A percentile compares a stretch with the other conserved stretches of the same genome.
Evolutionary conservation across 2,113 vertebrate genomes (phyloP).

Genomic region (Platycercus adscitus): DNA sequence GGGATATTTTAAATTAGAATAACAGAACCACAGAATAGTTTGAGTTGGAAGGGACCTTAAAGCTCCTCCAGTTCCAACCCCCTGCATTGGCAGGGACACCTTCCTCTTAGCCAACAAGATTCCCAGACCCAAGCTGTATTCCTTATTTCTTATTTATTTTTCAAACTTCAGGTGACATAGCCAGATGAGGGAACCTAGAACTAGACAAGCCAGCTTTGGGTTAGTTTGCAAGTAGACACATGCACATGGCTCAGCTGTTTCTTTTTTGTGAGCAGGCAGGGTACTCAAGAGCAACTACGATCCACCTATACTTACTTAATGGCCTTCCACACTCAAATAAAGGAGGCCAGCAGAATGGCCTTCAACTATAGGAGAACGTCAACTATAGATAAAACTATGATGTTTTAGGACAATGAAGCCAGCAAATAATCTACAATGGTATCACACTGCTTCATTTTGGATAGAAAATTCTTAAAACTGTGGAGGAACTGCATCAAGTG

Average conservation of each 20-base stretch:
- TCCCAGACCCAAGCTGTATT: not conserved
- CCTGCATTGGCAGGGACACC: no score
- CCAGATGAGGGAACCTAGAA: not conserved
- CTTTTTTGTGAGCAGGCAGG: not conserved
- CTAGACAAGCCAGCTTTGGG: not conserved
- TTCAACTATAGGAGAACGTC: not conserved
- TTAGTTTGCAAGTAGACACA: conserved; percentile 10
- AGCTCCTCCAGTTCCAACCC: not conserved
- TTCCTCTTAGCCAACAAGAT: not conserved
- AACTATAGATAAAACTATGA: not conserved
- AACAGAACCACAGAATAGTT: not conserved
- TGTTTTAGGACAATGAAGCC: not conserved
- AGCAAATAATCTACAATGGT: not conserved
- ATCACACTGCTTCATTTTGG: not conserved
- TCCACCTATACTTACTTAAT: not conserved
- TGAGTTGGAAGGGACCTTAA: not conserved
- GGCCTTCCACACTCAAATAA: not conserved
- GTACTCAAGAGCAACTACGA: not conserved
- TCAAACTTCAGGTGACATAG: not conserved
- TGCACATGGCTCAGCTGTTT: not conserved
- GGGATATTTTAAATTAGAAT: not conserved
- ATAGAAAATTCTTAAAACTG: not conserved
- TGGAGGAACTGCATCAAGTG: not conserved
- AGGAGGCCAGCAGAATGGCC: not conserved
- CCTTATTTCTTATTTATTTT: not conserved